Evolutionary conservation across 1,140 invertebrate genomes (phyloP), one percentile per base, ranked within the genome.

Genomic region (Andrena cerasifolii): DNA sequence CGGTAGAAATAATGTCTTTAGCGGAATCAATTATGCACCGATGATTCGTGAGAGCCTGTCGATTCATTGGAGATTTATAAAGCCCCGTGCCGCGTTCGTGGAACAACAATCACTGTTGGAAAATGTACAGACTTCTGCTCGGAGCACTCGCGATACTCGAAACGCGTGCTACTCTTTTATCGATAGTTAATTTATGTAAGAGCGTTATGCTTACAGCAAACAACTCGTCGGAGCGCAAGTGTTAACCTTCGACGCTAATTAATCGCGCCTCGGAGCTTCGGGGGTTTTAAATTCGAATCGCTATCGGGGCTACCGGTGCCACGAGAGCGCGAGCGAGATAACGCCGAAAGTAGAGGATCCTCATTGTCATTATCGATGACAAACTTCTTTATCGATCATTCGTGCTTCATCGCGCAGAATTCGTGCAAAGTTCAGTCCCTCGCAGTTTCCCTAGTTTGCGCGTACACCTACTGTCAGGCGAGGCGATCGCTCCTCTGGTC

Each of bases 211-310:
- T 36, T 16, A 2, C 7, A n/a, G 31, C 43, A 33, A 66, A 31
- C 14, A 49, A 3, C 3, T 2, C 1, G n/a, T 14, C 7, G 8
- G 43, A 2, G 58, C 12, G 10, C 58, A 21, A 53, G 12, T 18
- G 24, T 53, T 65, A 36, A 49, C 26, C 71, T 53, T 65, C 47
- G 43, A 43, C 3, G 21, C 21, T 43, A 53, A 65, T 74, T 74
- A 53, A 40, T 43, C 47, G 71, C 56, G 53, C 10, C 0, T 1
- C 2, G 10, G 26, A 28, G 24, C 28, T 14, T 5, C 2, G 2
- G 31, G 18, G 14, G 18, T 45, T 49, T 65, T 40, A 16, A 65
- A 73, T 62, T 73, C 31, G 40, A 14, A 0, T 16, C 3, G 0
- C 0, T 45, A 70, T 58, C 67, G 21, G 12, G 24, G n/a, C 36